Evolutionary conservation across 2,888 invertebrate species (phyloP), one percentile per base, ranked within the genome.

Genomic region (Acanthosepion lycidas): DNA sequence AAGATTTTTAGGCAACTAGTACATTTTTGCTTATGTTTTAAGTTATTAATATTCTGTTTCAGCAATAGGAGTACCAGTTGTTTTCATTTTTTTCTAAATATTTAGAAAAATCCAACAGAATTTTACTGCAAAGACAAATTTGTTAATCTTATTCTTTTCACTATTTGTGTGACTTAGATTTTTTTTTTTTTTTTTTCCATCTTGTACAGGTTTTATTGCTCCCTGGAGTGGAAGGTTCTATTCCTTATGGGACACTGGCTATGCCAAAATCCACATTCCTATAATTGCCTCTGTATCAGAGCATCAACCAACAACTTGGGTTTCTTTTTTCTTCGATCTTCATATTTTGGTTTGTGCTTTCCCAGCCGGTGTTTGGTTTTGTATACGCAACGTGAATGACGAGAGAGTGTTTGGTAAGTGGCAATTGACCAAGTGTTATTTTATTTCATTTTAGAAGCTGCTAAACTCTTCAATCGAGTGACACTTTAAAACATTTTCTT

Each of bases 271-370:
- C 96, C 99, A 99, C 98, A 99, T 99, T 97, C 99, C 99, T 5
- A 99, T 99, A 97, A 99, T 99, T 96, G 99, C 99, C 0, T 99
- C 99, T 0, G 99, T 99, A 49, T 99, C 99, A 0, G 99, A 99
- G 97, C 99, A 99, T 98, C 99, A 99, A 98, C 99, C 99, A 0
- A 99, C 99, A 0, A 99, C 99, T 0, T 99, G 99, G 99, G 99
- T 99, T 26, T 97, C 97, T 12, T 97, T 97, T 95, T 97, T 99
- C 98, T 99, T 99, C 97, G 99, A 99, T 98, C 98, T 99, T 12
- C 99, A 99, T 97, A 98, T 99, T 96, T 98, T 99, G 92, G 99
- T 99, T 20, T 99, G 99, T 96, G 99, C 99, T 0, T 99, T 99
- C 98, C 99, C 99, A 0, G 99, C 99, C 33, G 99, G 99, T 0